These are phyloP conservation scores for Salarias fasciatus DNA, from an alignment of 2,797 vertebrate species.

Conservation along the genomic window DNA sequence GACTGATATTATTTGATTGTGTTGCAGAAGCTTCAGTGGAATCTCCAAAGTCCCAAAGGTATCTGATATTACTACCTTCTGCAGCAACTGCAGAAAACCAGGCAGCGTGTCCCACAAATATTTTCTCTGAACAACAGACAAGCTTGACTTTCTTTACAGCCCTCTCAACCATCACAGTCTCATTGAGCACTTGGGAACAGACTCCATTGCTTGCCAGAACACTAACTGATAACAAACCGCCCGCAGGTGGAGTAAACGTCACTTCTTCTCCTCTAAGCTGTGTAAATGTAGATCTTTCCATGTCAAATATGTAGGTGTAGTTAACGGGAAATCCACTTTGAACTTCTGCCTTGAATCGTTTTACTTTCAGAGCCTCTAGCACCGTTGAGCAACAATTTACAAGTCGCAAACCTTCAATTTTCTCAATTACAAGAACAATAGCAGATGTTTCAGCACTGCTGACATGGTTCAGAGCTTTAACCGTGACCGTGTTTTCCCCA, in stretches of 20 bases:
- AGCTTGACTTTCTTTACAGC: slow-evolving; percentile 68
- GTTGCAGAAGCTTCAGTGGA: slow-evolving; percentile 43
- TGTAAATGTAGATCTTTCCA: slow-evolving; percentile 48
- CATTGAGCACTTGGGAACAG: slow-evolving; percentile 69
- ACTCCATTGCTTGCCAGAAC: slow-evolving; percentile 73
- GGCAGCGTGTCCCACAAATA: slow-evolving; percentile 71
- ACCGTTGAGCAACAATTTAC: slow-evolving; percentile 66
- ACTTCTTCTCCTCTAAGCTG: slow-evolving; percentile 71
- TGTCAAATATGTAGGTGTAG: slow-evolving; percentile 81
- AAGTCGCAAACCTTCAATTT: slow-evolving; percentile 71
- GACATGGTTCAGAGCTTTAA: slow-evolving; percentile 78
- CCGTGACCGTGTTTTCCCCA: slow-evolving; percentile 69
- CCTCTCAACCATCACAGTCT: slow-evolving; percentile 67
- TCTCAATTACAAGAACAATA: slow-evolving; percentile 69
- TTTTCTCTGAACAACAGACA: slow-evolving; percentile 48
- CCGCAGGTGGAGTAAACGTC: slow-evolving; percentile 64
- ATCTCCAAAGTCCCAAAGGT: slow-evolving; percentile 82
- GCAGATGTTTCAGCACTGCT: slow-evolving; percentile 57
- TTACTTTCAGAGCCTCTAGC: slow-evolving; percentile 69
- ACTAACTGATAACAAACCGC: slow-evolving; percentile 72
- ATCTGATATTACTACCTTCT: slow-evolving; percentile 73
- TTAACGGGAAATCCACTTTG: slow-evolving; percentile 49
- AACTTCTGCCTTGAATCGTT: slow-evolving; percentile 67
- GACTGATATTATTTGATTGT: slow-evolving; percentile 44
- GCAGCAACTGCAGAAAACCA: slow-evolving; percentile 58